These are phyloP conservation scores for Calidris pugnax DNA, from an alignment of 2,113 vertebrate species.

Conservation along the genomic window DNA sequence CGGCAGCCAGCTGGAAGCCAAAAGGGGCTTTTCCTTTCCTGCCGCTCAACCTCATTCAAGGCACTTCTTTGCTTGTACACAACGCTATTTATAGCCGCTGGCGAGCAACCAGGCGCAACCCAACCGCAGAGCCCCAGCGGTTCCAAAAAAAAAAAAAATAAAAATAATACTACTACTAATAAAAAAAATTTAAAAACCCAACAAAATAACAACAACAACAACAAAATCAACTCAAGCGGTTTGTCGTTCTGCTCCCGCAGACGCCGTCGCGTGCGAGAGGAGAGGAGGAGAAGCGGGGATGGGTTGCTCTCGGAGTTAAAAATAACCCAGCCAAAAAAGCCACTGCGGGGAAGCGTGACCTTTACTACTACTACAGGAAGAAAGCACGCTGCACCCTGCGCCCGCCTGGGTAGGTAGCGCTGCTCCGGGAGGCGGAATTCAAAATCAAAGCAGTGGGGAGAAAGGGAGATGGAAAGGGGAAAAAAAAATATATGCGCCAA, in stretches of 20 bases:
- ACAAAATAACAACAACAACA: neutral
- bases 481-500: accelerated
- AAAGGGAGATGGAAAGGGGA: neutral
- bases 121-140: constrained; percentile 66
- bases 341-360: constrained; percentile 38
- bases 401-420: neutral
- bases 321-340: constrained; percentile 47
- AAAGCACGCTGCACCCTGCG: neutral
- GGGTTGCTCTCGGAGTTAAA: constrained; percentile 19
- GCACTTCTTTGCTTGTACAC: constrained; percentile 72
- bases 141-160: neutral
- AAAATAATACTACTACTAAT: no score
- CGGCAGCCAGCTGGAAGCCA: constrained; percentile 78
- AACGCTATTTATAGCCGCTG: constrained; percentile 81
- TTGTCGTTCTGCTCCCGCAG: neutral
- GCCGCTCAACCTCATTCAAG: constrained; percentile 73
- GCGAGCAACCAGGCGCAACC: constrained; percentile 75
- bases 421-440: neutral
- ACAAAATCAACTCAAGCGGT: neutral
- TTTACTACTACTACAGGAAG: constrained; percentile 52
- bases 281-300: neutral
- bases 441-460: accelerated
- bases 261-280: neutral
- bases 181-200: neutral
- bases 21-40: constrained; percentile 76